phyloP scores from a whole-genome alignment of 1,140 invertebrate genomes.

The Andrena cerasifolii region DNA sequence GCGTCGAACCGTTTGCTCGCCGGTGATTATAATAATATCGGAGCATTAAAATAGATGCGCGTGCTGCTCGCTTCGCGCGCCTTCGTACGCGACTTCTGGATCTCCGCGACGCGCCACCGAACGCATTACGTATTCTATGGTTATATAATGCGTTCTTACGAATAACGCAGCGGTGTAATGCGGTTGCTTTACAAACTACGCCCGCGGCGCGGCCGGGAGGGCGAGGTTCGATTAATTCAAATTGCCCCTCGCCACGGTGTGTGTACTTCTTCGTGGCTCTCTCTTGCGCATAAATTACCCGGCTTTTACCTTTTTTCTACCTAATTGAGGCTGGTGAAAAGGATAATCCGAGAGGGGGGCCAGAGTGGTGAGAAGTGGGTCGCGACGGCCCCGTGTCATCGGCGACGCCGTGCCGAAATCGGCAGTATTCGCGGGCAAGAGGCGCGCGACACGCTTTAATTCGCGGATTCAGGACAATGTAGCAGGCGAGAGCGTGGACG shows the following conservation, averaged over 20 bases:
- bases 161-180: constrained; percentile 18
- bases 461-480: too few species aligned
- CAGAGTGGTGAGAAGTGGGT: constrained; percentile 4
- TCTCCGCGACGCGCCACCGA: constrained; percentile 9
- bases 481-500: too few species aligned
- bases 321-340: background rate
- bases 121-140: constrained; percentile 34
- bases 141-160: constrained; percentile 24
- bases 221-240: constrained; percentile 42
- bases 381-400: background rate
- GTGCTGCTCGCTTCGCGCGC: constrained; percentile 27
- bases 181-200: constrained; percentile 41
- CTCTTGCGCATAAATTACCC: constrained; percentile 12
- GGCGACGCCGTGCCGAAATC: background rate
- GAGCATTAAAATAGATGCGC: constrained; percentile 56
- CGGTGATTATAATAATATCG: constrained; percentile 73
- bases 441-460: background rate
- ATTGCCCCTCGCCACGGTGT: constrained; percentile 9
- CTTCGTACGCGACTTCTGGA: constrained; percentile 14
- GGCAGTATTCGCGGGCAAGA: too few species aligned
- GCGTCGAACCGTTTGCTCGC: constrained; percentile 65
- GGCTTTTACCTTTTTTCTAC: background rate
- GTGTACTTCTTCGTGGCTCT: background rate
- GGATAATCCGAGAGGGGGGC: background rate
- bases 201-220: background rate